Conservation (phyloP, 1,140 invertebrate species). For the Dendroctonus valens region DNA sequence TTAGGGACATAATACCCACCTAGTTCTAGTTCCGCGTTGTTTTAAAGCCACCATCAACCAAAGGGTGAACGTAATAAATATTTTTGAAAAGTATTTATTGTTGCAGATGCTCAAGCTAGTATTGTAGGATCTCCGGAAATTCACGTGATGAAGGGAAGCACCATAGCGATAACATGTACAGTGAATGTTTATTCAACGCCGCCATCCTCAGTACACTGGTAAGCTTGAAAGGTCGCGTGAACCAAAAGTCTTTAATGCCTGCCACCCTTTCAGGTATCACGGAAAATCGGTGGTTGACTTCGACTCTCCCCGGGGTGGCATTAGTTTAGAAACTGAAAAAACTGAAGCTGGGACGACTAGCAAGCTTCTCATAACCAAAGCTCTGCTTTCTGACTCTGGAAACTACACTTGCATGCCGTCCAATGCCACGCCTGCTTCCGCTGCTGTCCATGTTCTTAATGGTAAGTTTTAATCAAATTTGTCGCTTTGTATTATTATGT, state of each 20-base stretch:
- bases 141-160: conserved; percentile 86
- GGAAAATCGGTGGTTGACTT: conserved; percentile 78
- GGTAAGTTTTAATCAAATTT: conserved; percentile 66
- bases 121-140: conserved; percentile 84
- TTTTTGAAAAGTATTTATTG: conserved; percentile 2
- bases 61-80: too few species aligned
- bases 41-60: too few species aligned
- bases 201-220: conserved; percentile 71
- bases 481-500: too few species aligned
- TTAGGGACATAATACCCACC: background rate
- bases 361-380: conserved; percentile 84
- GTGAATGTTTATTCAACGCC: conserved; percentile 85
- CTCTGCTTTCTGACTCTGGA: conserved; percentile 79
- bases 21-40: too few species aligned
- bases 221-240: background rate
- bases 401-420: conserved; percentile 86
- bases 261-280: conserved; percentile 58
- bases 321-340: conserved; percentile 89
- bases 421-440: conserved; percentile 83
- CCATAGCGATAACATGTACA: conserved; percentile 83
- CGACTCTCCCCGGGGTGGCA: conserved; percentile 80
- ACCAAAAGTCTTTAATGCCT: background rate
- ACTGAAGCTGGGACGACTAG: conserved; percentile 84
- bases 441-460: conserved; percentile 86
- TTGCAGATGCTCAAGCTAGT: conserved; percentile 80